phyloP scores from a whole-genome alignment of 2,113 vertebrate species.

The Cricetomys ansorgei region DNA sequence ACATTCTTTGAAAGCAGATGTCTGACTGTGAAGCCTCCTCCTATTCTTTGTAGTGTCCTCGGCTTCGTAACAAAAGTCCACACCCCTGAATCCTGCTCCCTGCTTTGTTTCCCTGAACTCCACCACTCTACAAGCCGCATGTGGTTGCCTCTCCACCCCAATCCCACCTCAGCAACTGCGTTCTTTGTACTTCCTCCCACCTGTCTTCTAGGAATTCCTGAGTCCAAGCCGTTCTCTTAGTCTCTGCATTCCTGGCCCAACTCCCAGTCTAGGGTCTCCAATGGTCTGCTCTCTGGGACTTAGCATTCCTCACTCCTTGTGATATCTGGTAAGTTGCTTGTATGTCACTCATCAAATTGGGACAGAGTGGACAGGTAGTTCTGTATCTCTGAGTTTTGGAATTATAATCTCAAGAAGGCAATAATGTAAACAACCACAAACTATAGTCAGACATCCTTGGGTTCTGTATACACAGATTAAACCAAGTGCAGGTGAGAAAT shows the following conservation, averaged over 20 bases:
- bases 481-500: background rate
- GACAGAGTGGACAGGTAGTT: background rate
- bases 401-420: background rate
- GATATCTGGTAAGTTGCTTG: rapidly evolving
- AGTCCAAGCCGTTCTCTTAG: background rate
- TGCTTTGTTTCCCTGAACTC: too few relatives aligned
- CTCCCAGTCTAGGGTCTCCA: background rate
- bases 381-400: background rate
- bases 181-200: background rate
- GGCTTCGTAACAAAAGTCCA: background rate
- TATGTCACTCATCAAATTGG: background rate
- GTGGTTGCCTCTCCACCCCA: rapidly evolving
- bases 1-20: background rate
- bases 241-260: background rate
- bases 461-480: background rate
- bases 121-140: too few relatives aligned
- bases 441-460: background rate
- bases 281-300: background rate
- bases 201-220: background rate
- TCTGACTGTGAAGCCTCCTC: too few relatives aligned
- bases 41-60: background rate
- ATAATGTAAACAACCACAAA: background rate
- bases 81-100: too few relatives aligned
- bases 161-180: rapidly evolving
- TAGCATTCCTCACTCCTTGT: too few relatives aligned